Evolutionary conservation across 1,140 invertebrate genomes (phyloP).

Genomic region (Zaprionus nigranus): DNA sequence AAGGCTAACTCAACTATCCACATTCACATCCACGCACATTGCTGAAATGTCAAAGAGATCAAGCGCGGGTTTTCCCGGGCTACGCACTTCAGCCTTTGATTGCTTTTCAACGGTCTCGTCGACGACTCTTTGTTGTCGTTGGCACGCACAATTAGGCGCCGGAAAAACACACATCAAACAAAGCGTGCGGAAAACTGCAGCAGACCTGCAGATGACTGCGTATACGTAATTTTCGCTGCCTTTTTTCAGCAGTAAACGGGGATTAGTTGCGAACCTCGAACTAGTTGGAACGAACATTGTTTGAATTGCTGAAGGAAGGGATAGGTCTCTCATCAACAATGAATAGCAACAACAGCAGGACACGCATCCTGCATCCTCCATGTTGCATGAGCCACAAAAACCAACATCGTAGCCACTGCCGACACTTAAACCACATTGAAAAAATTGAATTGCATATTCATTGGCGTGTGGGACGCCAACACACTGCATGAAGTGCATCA

Average conservation of each 20-base stretch:
- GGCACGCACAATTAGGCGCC: conserved; percentile 37
- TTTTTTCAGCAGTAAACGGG: not conserved
- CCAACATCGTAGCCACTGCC: conserved; percentile 6
- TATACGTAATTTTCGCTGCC: conserved; percentile 31
- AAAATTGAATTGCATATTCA: conserved; percentile 39
- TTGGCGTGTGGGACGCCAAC: conserved; percentile 12
- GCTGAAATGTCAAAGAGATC: conserved; percentile 7
- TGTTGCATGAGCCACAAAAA: not conserved
- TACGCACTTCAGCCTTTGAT: not conserved
- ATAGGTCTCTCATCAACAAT: not conserved
- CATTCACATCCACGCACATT: too few species aligned
- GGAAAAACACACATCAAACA: conserved; percentile 38
- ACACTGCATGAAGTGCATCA: conserved; percentile 36
- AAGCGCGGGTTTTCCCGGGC: conserved; percentile 2
- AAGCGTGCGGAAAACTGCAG: conserved; percentile 22
- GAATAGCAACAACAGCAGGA: not conserved
- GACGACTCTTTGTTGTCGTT: conserved; percentile 30
- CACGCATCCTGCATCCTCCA: not conserved
- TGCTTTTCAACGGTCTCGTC: not conserved
- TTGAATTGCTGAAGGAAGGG: not conserved
- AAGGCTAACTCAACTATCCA: not conserved
- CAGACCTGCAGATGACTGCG: not conserved
- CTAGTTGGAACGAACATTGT: not conserved
- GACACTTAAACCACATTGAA: conserved; percentile 6
- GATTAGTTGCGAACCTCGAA: not conserved